Percentiles rank a stretch among this genome's conserved stretches.
phyloP scores from a whole-genome alignment of 2,888 invertebrate species.

The Acronicta leporina region DNA sequence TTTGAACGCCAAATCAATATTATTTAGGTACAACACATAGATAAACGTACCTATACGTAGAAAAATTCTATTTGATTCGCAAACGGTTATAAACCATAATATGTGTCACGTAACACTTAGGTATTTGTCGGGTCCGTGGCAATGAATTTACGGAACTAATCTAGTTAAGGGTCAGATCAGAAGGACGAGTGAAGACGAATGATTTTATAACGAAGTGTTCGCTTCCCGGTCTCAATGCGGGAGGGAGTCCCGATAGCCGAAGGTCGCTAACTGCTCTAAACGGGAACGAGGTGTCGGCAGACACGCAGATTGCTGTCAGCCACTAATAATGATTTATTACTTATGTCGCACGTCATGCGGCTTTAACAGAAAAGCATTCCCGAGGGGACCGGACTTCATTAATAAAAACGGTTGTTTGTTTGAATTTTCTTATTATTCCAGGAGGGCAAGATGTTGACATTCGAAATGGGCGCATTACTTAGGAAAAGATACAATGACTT shows the following conservation, averaged over 20 bases:
- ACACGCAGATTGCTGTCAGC: slow-evolving; percentile 74
- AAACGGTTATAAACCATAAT: slow-evolving; percentile 15
- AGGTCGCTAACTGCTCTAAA: slow-evolving; percentile 76
- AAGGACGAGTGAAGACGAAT: slow-evolving; percentile 71
- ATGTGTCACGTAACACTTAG: slow-evolving; percentile 15
- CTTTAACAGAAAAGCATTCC: slow-evolving; percentile 59
- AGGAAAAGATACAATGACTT: slow-evolving; percentile 86
- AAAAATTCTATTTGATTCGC: slow-evolving; percentile 8
- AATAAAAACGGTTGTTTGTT: slow-evolving; percentile 16
- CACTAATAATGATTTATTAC: slow-evolving; percentile 86
- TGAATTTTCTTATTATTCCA: slow-evolving; percentile 65
- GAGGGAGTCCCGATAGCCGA: slow-evolving; percentile 73
- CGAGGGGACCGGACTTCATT: slow-evolving; percentile 32
- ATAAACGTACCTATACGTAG: not conserved
- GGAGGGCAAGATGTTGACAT: slow-evolving; percentile 89
- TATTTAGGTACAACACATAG: slow-evolving; percentile 1
- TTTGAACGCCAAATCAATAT: slow-evolving; percentile 16
- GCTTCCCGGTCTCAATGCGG: slow-evolving; percentile 75
- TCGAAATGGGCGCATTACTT: slow-evolving; percentile 88
- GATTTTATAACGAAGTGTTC: slow-evolving; percentile 74
- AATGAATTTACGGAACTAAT: slow-evolving; percentile 64
- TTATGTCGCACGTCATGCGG: slow-evolving; percentile 62
- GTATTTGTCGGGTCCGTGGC: slow-evolving; percentile 52
- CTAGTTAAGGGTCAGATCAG: slow-evolving; percentile 56
- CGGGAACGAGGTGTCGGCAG: slow-evolving; percentile 77